Evolutionary conservation across 2,113 vertebrate genomes (phyloP), one percentile per base, ranked within the genome.

Genomic region (Chionis minor): DNA sequence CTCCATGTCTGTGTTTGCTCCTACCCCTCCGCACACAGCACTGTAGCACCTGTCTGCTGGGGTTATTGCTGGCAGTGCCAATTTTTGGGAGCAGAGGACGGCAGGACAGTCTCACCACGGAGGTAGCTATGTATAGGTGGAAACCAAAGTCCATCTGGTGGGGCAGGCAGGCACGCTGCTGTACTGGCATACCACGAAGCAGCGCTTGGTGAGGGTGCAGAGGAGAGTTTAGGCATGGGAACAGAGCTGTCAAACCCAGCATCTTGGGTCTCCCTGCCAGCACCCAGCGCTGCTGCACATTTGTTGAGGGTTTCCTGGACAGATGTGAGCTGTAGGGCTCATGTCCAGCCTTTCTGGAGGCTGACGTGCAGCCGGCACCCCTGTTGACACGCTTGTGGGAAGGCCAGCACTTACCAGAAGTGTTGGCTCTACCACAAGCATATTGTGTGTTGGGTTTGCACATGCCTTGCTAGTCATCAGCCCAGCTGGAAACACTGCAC

Each of bases 341-440:
- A 0, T 81, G 63, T 51, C 67, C 91, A 94, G 69, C 71, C 55
- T 30, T 65, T 90, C 66, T 92, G 86, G 71, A 92, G 54, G 33
- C 45, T 82, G 74, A 56, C 0, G 3, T 38, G 58, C 10, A 58
- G 40, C 71, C 11, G 0, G 30, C 66, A 70, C 61, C 1, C 0
- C 72, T 74, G 55, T 12, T 12, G 45, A 61, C 61, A 32, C 4
- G 1, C 38, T 63, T 69, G 85, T 80, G 91, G 67, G 51, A n/a
- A 81, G 83, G 38, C 15, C 83, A 80, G n/a, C 38, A 9, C 38
- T 88, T n/a, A 49, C 22, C 69, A 69, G 56, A 89, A 73, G 1
- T 58, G 54, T 23, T 66, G 42, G 42, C 32, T 52, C 42, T 81
- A 38, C 59, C 86, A 73, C 80, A 87, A 49, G 52, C 32, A 20